A percentile compares a stretch with the other conserved stretches of the same genome.
phyloP scores from a whole-genome alignment of 2,797 vertebrate genomes.

The Leptoclinus maculatus region DNA sequence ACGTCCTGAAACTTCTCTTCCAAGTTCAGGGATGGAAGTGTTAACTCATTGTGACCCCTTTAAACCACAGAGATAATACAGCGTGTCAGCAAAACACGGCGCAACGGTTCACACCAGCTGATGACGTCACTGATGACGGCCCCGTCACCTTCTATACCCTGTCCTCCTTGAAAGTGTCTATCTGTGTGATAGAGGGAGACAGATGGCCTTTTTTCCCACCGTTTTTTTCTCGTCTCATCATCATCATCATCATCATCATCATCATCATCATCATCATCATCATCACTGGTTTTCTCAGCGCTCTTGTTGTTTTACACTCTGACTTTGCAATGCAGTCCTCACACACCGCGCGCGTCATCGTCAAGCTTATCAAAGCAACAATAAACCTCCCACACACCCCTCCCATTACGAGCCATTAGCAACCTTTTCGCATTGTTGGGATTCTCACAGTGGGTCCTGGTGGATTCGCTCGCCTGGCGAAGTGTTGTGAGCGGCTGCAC shows the following conservation, averaged over 20 bases:
- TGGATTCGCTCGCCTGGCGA: conserved; percentile 28
- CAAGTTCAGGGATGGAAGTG: conserved; percentile 2
- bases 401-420: conserved; percentile 57
- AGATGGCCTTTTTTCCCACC: conserved; percentile 7
- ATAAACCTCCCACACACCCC: conserved; percentile 69
- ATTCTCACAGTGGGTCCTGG: conserved; percentile 48
- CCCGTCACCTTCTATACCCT: conserved; percentile 53
- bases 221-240: neutral
- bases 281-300: conserved; percentile 18
- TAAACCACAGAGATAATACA: neutral
- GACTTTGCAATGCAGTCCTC: conserved; percentile 58
- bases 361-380: conserved; percentile 78
- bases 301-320: conserved; percentile 46
- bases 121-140: conserved; percentile 43
- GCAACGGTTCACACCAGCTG: neutral
- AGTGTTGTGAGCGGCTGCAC: conserved; percentile 24
- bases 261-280: neutral
- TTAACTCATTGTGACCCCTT: conserved; percentile 1
- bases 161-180: conserved; percentile 39
- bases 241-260: neutral
- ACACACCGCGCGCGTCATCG: conserved; percentile 56
- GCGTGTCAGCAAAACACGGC: neutral
- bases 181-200: conserved; percentile 15
- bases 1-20: neutral
- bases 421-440: conserved; percentile 56